Base-by-base conservation (phyloP, 2,888 invertebrate genomes). In the Carpatolechia fugitivella region DNA sequence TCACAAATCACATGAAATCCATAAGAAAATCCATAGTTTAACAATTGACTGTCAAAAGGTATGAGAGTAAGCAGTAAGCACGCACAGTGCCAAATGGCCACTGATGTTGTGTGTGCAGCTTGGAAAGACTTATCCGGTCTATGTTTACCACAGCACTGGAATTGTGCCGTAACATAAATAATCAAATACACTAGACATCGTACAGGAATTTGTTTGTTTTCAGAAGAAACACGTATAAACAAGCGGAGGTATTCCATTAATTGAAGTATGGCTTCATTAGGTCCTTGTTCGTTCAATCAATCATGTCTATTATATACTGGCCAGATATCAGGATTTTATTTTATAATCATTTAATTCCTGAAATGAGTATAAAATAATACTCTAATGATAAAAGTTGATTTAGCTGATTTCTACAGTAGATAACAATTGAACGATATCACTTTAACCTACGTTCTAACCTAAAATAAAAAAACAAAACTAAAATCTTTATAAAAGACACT, bases 181-280 rank as follows among this genome's bases (percentile, higher is more conserved):
- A 78, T 76, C 72, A 77, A 76, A 69, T 63, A 62, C 62, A 66
- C 68, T 69, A 66, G 72, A 76, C 73, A 75, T 70, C 65, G 66
- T 67, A 66, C 73, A 75, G 77, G 83, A 78, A 85, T 85, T 81
- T 79, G 83, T 82, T 84, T 86, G 76, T 83, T 83, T 80, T 63
- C 64, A 69, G 61, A 68, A 65, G 68, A 75, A 69, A 66, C 70
- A 68, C 61, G 62, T 63, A 63, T 67, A 72, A 71, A 69, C 69
- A 69, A 70, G 63, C 63, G 61, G 58, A 56, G 61, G 55, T 54
- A 58, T 35, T 55, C 52, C 54, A 54, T 56, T 55, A 56, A 53
- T 30, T 29, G 44, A 13, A 51, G 29, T 38, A 61, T 63, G 57
- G 59, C 54, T 60, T 58, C 62, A 68, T 57, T 64, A 58, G 47